Conservation (phyloP, 2,113 vertebrate genomes). For the Theropithecus gelada region DNA sequence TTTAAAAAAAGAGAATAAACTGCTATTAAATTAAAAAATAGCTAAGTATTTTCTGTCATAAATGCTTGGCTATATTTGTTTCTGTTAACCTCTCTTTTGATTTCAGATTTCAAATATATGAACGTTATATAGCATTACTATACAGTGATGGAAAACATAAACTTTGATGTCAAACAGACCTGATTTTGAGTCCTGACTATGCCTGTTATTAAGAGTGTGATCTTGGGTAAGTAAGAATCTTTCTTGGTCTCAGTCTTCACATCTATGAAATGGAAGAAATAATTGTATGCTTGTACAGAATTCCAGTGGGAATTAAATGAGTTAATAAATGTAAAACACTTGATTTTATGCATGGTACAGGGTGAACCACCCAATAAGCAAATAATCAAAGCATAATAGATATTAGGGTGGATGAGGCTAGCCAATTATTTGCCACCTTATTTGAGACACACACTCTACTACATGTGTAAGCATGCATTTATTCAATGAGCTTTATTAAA, state of each 20-base stretch:
- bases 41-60: neutral
- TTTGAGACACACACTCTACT: neutral
- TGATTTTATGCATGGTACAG: neutral
- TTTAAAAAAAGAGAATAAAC: neutral
- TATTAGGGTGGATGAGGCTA: no score
- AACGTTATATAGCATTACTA: neutral
- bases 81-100: neutral
- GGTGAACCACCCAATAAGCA: neutral
- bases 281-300: neutral
- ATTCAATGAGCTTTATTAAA: neutral
- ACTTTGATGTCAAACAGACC: no score
- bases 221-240: neutral
- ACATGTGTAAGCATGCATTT: neutral
- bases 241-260: neutral
- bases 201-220: neutral
- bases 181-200: neutral
- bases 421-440: neutral
- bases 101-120: neutral
- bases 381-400: neutral
- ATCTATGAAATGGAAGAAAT: neutral
- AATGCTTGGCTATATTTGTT: neutral
- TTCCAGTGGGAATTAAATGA: neutral
- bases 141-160: neutral
- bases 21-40: neutral
- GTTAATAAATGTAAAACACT: neutral